Evolutionary conservation across 1,140 invertebrate species (phyloP).

Genomic region (Cydia splendana): DNA sequence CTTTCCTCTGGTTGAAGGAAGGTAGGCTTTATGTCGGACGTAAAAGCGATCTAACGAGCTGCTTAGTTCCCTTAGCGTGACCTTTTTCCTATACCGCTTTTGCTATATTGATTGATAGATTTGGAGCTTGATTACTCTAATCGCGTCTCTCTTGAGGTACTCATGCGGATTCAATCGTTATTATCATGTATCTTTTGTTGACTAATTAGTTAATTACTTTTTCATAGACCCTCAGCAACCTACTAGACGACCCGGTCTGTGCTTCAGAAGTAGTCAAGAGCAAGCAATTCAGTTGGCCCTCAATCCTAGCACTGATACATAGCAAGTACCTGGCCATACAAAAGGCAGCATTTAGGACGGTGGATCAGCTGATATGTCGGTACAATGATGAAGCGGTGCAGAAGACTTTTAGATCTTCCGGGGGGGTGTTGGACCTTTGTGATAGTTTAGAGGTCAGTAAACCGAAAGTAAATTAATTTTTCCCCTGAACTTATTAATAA

Average conservation of each 20-base stretch:
- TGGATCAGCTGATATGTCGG: conserved; percentile 66
- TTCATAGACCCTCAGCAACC: conserved; percentile 65
- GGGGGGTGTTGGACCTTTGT: conserved; percentile 69
- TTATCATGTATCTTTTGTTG: not conserved
- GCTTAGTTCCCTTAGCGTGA: too few species aligned
- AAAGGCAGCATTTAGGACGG: conserved; percentile 63
- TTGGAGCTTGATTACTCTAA: too few species aligned
- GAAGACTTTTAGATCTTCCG: conserved; percentile 66
- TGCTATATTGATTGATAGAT: too few species aligned
- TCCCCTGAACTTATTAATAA: too few species aligned
- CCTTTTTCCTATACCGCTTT: too few species aligned
- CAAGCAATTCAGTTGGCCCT: conserved; percentile 70
- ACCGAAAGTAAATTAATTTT: too few species aligned
- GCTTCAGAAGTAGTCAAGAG: conserved; percentile 74
- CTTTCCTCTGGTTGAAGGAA: too few species aligned
- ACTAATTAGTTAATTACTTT: not conserved
- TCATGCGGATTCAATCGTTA: not conserved
- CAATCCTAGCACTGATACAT: conserved; percentile 66
- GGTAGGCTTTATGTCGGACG: too few species aligned
- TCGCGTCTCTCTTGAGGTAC: too few species aligned
- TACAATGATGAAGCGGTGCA: conserved; percentile 68
- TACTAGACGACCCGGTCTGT: conserved; percentile 65
- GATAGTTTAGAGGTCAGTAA: conserved; percentile 67
- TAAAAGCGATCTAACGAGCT: too few species aligned
- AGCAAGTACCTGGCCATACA: conserved; percentile 70